phyloP scores from a whole-genome alignment of 1,140 invertebrate species.

The Papilio polytes region DNA sequence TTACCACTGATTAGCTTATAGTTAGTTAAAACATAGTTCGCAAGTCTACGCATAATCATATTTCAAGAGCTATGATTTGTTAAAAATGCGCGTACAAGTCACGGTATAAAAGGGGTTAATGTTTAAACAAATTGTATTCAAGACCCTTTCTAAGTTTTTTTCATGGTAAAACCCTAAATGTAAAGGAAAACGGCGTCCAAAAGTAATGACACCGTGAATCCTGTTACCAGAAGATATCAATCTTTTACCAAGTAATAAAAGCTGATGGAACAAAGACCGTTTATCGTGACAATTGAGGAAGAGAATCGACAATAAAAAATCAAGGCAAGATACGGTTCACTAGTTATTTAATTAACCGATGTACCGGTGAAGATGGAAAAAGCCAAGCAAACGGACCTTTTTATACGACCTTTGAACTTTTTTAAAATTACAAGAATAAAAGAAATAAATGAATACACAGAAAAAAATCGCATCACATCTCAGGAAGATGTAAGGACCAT shows the following conservation, averaged over 20 bases:
- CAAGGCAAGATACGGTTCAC: slow-evolving; percentile 40
- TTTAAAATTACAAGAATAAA: slow-evolving; percentile 20
- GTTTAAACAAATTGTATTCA: too few relatives aligned
- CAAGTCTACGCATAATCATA: too few relatives aligned
- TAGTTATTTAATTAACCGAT: slow-evolving; percentile 39
- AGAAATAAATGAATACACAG: slow-evolving; percentile 35
- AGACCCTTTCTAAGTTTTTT: too few relatives aligned
- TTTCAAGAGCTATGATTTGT: too few relatives aligned
- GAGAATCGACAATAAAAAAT: slow-evolving; percentile 34
- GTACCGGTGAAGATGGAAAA: slow-evolving; percentile 35
- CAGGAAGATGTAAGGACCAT: slow-evolving; percentile 27
- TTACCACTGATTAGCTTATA: too few relatives aligned
- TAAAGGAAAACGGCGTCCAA: not conserved
- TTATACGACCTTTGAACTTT: slow-evolving; percentile 39
- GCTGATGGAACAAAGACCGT: slow-evolving; percentile 37
- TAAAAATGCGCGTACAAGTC: too few relatives aligned
- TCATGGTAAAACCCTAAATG: too few relatives aligned
- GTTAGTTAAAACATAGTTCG: too few relatives aligned
- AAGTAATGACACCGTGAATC: slow-evolving; percentile 1
- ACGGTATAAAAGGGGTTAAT: too few relatives aligned
- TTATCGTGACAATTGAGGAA: slow-evolving; percentile 40
- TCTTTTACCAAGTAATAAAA: slow-evolving; percentile 36
- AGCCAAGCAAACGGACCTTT: slow-evolving; percentile 34
- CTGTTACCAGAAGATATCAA: slow-evolving; percentile 34
- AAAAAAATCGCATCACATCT: slow-evolving; percentile 27